Base-by-base conservation (phyloP, 92 coral and sea anemone genomes). In the Blastomussa wellsi region DNA sequence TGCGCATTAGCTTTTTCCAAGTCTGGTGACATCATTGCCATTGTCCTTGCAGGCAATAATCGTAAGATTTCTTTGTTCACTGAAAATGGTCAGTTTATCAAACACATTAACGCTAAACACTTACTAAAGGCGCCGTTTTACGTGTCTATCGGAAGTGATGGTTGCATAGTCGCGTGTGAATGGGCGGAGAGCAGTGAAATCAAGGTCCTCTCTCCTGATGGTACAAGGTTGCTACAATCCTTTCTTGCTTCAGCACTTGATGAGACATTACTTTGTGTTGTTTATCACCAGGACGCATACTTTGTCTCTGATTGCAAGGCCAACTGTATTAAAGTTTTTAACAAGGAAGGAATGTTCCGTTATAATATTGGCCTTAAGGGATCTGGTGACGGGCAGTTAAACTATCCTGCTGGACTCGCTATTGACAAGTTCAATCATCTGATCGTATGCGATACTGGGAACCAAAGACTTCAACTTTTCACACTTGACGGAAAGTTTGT, bases 361-460 rank as follows among this genome's bases (percentile, higher is more conserved):
- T 70, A 82, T 35, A 57, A 77, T 39, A 90, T 90, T 41, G 88
- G 90, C 19, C 29, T 55, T 6, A 72, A 82, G 47, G 83, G 73
- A 22, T 59, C 83, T 57, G 79, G 66, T 26, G 90, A 90, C 72
- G 78, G 87, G 17, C 84, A 81, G n/a, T 72, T 71, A 0, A 85
- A 75, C 17, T n/a, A n/a, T 55, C 93, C 89, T 14, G 33, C 72
- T 60, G 93, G 93, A 19, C 86, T 90, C 8, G 55, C 85, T 32
- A 79, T 90, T 29, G 93, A 90, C 79, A 60, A 77, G 68, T 87
- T 82, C n/a, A 87, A 90, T 31, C 59, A 83, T 42, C 77, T 90
- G 1, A 64, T 90, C 16, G 91, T 90, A 0, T 81, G 93, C 64
- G 93, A 90, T 33, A 6, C 0, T 7, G 1, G 5, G 15, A 78